phyloP scores from a whole-genome alignment of 2,113 vertebrate genomes.

The Pterocles gutturalis region DNA sequence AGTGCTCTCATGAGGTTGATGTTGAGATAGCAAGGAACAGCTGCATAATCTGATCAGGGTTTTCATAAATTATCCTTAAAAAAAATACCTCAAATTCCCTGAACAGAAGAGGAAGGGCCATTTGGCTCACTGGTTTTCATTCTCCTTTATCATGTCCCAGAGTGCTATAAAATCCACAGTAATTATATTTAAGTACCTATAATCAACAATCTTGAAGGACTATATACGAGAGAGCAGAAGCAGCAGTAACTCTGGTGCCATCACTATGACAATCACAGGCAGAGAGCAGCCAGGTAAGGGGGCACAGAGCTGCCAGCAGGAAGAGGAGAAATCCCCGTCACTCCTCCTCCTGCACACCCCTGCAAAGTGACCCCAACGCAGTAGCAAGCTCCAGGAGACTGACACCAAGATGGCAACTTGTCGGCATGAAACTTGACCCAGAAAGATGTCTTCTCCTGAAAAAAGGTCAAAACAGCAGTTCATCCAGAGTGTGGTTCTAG shows the following conservation, averaged over 20 bases:
- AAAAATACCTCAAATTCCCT: not conserved
- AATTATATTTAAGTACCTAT: conserved; percentile 42
- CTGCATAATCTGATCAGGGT: conserved; percentile 2
- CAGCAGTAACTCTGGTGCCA: not conserved
- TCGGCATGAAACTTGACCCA: not conserved
- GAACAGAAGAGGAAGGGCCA: not conserved
- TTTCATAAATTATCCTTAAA: conserved; percentile 44
- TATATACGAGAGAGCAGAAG: not conserved
- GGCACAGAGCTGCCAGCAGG: fast-evolving
- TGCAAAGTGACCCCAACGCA: not conserved
- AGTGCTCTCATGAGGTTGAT: not conserved
- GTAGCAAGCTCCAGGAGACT: not conserved
- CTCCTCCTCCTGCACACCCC: not conserved
- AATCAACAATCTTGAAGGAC: conserved; percentile 15
- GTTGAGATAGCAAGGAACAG: conserved; percentile 19
- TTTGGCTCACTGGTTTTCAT: conserved; percentile 24
- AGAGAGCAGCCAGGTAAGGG: not conserved
- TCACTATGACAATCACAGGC: not conserved
- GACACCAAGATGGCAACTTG: not conserved
- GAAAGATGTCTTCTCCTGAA: not conserved
- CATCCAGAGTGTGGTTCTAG: not conserved
- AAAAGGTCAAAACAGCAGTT: not conserved
- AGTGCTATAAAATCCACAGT: conserved; percentile 20
- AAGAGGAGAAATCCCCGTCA: not conserved
- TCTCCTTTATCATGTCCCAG: conserved; percentile 36